Conservation (phyloP, 2,113 vertebrate species). For the Tragelaphus strepsiceros region DNA sequence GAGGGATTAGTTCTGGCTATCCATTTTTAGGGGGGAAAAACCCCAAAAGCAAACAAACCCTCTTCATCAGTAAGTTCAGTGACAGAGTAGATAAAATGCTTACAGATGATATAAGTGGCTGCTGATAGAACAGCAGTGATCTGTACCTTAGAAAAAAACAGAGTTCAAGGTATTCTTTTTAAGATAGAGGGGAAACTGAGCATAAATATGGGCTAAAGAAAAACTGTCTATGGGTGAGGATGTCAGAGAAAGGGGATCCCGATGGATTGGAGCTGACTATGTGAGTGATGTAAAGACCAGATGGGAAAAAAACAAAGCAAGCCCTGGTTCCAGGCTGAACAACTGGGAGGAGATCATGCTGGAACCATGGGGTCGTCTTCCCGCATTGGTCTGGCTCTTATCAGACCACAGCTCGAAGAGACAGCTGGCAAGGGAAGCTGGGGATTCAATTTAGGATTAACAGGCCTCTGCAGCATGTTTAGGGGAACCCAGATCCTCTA, state of each 20-base stretch:
- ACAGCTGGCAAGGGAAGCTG: not conserved
- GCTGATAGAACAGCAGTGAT: not conserved
- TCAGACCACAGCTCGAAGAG: not conserved
- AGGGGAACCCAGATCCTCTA: not conserved
- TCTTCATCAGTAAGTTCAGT: not conserved
- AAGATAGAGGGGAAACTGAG: not conserved
- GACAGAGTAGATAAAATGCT: not conserved
- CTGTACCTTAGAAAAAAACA: slow-evolving; percentile 33
- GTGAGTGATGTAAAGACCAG: not conserved
- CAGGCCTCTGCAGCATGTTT: not conserved
- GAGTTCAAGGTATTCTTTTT: not conserved
- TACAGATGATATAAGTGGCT: not conserved
- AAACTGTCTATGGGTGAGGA: not conserved
- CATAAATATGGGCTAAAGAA: not conserved
- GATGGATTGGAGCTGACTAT: not conserved
- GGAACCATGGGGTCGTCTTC: not conserved
- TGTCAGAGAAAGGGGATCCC: not conserved
- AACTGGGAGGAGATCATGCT: not conserved
- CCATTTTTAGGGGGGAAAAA: not conserved
- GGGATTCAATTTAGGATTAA: not conserved
- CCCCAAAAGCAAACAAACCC: not conserved
- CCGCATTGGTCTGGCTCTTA: not conserved
- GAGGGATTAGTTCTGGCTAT: not conserved
- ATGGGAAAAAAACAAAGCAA: not conserved
- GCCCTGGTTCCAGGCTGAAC: not conserved